A percentile compares a stretch with the other conserved stretches of the same genome.
phyloP scores from a whole-genome alignment of 2,888 invertebrate species.

The Panzeria rudis region DNA sequence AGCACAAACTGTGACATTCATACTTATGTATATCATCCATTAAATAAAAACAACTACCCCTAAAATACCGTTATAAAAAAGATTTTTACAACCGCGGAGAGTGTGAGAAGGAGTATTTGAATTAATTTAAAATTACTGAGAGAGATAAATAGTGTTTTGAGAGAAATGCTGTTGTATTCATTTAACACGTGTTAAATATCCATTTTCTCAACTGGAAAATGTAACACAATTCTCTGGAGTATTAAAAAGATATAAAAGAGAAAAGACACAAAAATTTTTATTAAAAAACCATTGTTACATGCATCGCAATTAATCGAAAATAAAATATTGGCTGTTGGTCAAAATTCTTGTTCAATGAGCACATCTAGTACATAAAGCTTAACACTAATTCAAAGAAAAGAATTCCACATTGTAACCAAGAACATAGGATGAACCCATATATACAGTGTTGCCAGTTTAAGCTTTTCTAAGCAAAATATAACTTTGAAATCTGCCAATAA shows the following conservation, averaged over 20 bases:
- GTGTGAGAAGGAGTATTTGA: slow-evolving; percentile 15
- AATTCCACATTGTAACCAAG: background rate
- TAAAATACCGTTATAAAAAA: slow-evolving; percentile 32
- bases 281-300: background rate
- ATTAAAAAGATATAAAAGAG: background rate
- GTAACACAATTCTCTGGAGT: background rate
- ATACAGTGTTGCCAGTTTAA: background rate
- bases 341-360: background rate
- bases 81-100: background rate
- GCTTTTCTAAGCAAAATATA: background rate
- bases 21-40: background rate
- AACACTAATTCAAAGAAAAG: too few species aligned
- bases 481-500: background rate
- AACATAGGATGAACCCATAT: background rate
- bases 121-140: slow-evolving; percentile 6
- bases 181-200: slow-evolving; percentile 62
- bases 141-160: slow-evolving; percentile 16
- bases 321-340: background rate
- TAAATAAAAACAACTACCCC: slow-evolving; percentile 52
- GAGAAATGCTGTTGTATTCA: slow-evolving; percentile 20
- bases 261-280: background rate
- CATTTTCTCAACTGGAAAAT: slow-evolving; percentile 54
- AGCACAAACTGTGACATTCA: background rate
- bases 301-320: background rate
- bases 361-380: background rate